Conservation (phyloP, 1,140 invertebrate genomes). For the Drosophila neocordata region DNA sequence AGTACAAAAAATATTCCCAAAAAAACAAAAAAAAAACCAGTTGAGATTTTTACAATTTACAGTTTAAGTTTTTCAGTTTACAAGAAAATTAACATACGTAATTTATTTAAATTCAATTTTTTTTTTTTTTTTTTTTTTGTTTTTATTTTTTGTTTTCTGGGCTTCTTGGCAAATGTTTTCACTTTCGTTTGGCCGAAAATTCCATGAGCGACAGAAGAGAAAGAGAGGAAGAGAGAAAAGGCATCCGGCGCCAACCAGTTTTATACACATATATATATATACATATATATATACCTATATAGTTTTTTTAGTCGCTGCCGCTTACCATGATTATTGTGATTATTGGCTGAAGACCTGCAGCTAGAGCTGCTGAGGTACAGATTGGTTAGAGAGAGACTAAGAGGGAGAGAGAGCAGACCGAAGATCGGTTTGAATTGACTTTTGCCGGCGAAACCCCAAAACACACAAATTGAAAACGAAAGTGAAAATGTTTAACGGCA, state of each 20-base stretch:
- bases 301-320: constrained; percentile 32
- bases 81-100: constrained; percentile 73
- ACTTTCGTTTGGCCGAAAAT: constrained; percentile 77
- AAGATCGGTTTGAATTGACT: neutral
- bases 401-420: constrained; percentile 11
- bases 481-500: constrained; percentile 69
- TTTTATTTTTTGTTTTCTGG: constrained; percentile 43
- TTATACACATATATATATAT: neutral
- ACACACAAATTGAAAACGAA: constrained; percentile 77
- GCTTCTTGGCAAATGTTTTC: constrained; percentile 71
- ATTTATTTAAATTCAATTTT: constrained; percentile 81
- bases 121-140: constrained; percentile 55
- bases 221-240: constrained; percentile 10
- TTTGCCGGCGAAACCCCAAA: constrained; percentile 48
- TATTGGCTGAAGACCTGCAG: constrained; percentile 53
- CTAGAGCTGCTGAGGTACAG: constrained; percentile 1
- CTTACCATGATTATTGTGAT: constrained; percentile 79
- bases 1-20: constrained; percentile 45
- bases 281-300: neutral
- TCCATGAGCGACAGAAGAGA: constrained; percentile 43
- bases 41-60: constrained; percentile 41
- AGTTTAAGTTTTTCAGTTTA: constrained; percentile 50
- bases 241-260: constrained; percentile 59
- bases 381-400: constrained; percentile 6
- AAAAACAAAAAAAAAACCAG: constrained; percentile 36